Percentiles rank a stretch among this genome's conserved stretches.
These are phyloP conservation scores for Drosophila aff. DNA, from an alignment of 1,140 invertebrate genomes.

Conservation along the genomic window DNA sequence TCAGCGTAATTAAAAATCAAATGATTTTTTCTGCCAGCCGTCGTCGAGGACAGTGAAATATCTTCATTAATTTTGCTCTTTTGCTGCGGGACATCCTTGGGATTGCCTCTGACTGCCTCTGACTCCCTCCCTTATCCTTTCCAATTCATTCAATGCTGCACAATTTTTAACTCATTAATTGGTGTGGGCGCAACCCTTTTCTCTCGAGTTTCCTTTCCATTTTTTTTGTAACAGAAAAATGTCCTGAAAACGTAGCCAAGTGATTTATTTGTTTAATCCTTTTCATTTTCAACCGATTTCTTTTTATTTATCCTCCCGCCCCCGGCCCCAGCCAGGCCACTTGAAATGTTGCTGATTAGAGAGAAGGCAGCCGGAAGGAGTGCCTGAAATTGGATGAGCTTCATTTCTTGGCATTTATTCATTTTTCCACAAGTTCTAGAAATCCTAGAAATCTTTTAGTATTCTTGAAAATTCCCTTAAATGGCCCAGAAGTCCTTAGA, in stretches of 20 bases:
- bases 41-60: constrained; percentile 68
- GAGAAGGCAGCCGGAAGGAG: constrained; percentile 9
- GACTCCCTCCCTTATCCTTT: constrained; percentile 12
- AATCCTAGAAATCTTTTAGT: background rate
- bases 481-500: no score
- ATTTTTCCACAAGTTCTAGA: background rate
- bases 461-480: background rate
- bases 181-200: constrained; percentile 76
- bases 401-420: constrained; percentile 25
- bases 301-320: constrained; percentile 50
- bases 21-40: constrained; percentile 66
- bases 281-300: constrained; percentile 70
- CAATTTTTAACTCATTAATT: constrained; percentile 85
- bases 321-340: constrained; percentile 15
- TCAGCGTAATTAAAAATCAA: constrained; percentile 85
- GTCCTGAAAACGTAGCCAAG: constrained; percentile 68
- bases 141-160: constrained; percentile 78
- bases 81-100: constrained; percentile 46
- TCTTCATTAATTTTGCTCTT: constrained; percentile 84
- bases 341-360: constrained; percentile 79
- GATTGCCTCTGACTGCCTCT: no score
- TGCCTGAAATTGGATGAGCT: constrained; percentile 1
- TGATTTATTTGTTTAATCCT: constrained; percentile 84
- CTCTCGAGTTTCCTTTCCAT: constrained; percentile 11
- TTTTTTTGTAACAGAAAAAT: constrained; percentile 27